phyloP scores from a whole-genome alignment of 1,140 invertebrate genomes.

The Drosophila quadrilineata region DNA sequence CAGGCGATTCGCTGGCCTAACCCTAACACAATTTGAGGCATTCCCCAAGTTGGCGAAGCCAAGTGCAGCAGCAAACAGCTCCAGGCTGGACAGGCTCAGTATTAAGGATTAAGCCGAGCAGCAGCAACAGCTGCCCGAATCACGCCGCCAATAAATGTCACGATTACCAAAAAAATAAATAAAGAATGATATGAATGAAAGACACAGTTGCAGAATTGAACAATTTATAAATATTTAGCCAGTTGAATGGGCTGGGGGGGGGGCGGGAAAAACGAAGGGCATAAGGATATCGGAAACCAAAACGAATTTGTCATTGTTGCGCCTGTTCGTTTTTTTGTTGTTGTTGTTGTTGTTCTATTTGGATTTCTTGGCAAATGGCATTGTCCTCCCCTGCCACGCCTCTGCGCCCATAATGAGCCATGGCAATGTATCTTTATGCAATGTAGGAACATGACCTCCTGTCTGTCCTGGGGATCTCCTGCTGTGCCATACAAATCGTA shows the following conservation, averaged over 20 bases:
- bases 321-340: constrained; percentile 36
- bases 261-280: constrained; percentile 47
- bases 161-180: too few species aligned
- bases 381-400: background rate
- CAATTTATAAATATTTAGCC: constrained; percentile 76
- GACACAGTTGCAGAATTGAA: constrained; percentile 60
- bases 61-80: constrained; percentile 74
- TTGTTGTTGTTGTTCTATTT: constrained; percentile 4
- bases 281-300: constrained; percentile 55
- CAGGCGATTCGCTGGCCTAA: constrained; percentile 57
- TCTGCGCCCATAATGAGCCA: constrained; percentile 48
- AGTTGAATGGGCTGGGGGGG: constrained; percentile 9
- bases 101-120: background rate
- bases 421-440: constrained; percentile 74
- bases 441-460: constrained; percentile 56
- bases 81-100: background rate
- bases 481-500: constrained; percentile 76
- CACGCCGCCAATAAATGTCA: constrained; percentile 51
- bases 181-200: constrained; percentile 29
- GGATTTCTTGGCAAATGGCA: constrained; percentile 26
- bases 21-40: constrained; percentile 77
- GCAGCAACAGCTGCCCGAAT: constrained; percentile 41
- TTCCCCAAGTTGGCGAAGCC: constrained; percentile 58
- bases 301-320: constrained; percentile 76
- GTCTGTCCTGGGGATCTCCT: constrained; percentile 49